Percentiles rank a stretch among this genome's conserved stretches.
phyloP scores from a whole-genome alignment of 2,888 invertebrate genomes.

The Polymixis flavicincta region DNA sequence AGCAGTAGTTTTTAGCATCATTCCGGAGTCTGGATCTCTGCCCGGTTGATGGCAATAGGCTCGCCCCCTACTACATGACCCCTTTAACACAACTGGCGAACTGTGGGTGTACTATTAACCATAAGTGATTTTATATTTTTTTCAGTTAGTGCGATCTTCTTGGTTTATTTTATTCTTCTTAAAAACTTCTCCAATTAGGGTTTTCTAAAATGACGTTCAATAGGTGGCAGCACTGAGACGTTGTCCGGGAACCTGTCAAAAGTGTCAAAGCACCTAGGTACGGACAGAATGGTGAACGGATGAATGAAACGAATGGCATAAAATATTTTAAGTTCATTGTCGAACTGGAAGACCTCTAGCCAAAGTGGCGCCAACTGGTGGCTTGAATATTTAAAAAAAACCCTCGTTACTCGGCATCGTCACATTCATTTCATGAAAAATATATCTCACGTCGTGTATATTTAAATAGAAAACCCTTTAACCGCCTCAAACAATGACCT shows the following conservation, averaged over 20 bases:
- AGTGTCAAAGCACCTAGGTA: no score
- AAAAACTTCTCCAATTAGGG: no score
- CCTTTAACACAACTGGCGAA: not conserved
- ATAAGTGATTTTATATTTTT: not conserved
- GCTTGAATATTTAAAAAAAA: no score
- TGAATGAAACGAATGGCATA: no score
- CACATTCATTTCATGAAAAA: not conserved
- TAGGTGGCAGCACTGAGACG: no score
- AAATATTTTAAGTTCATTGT: no score
- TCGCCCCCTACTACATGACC: not conserved
- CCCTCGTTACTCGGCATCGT: no score
- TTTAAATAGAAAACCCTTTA: slow-evolving; percentile 16
- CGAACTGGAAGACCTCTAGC: no score
- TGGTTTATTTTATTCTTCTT: not conserved
- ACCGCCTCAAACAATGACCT: slow-evolving; percentile 30
- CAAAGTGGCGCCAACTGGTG: no score
- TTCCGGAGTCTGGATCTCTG: not conserved
- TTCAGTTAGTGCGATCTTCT: not conserved
- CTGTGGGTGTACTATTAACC: not conserved
- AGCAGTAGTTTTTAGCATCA: not conserved
- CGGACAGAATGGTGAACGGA: no score
- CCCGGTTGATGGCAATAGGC: not conserved
- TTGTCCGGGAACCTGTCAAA: no score
- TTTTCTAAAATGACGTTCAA: no score
- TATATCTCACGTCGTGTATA: not conserved